Evolutionary conservation across 2,888 invertebrate genomes (phyloP), one percentile per base, ranked within the genome.

Genomic region (Silvanus unidentatus): DNA sequence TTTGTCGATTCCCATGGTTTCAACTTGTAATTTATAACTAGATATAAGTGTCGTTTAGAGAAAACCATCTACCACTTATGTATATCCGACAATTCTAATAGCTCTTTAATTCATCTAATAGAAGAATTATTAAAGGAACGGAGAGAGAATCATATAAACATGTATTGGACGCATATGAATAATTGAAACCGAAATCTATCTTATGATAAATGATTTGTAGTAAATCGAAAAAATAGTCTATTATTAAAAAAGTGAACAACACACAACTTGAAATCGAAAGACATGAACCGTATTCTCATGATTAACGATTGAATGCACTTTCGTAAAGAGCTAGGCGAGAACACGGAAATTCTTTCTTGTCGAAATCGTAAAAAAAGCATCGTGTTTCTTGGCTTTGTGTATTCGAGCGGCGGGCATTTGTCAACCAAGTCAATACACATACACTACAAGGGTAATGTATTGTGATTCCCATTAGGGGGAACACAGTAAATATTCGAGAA

Each of bases 281-380:
- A 63, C 59, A 55, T 59, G 61, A 55, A 58, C 57, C 62, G 66
- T 64, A 64, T 66, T 66, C 64, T 58, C 65, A 65, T 71, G 72
- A 72, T 70, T 70, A 71, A 72, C 71, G 72, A 72, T 69, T 68
- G 67, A 71, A 68, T 69, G 69, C 72, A 71, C 70, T 70, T 59
- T 60, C 54, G 63, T 56, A 67, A 67, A 66, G 66, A 55, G 52
- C 55, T 53, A 57, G 62, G 68, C 66, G 67, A 62, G 64, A 70
- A 70, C 69, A 69, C 70, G 70, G 68, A 71, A 70, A 70, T 66
- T 67, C 70, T 65, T 68, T 62, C 67, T 66, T 61, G 61, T 55
- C 52, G 57, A 56, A 65, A 64, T 63, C 62, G 67, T 64, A 64
- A 68, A 68, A 53, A 68, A 65, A 63, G 58, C 60, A 59, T 57